Percentiles rank a stretch among this genome's conserved stretches.
Evolutionary conservation across 2,113 vertebrate species (phyloP).

Genomic region (Triplophysa siluroides): DNA sequence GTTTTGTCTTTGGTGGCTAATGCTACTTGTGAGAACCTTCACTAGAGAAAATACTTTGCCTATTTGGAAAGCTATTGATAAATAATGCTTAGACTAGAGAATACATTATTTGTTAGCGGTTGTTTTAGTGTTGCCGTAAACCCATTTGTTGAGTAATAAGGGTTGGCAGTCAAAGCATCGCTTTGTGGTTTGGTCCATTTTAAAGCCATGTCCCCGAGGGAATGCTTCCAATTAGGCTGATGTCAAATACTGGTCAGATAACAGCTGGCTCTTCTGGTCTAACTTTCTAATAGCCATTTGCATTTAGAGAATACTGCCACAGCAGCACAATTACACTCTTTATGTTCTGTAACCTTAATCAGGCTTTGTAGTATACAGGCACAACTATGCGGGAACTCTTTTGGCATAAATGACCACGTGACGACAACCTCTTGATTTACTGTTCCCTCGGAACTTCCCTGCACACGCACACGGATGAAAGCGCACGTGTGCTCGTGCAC

Average conservation of each 20-base stretch:
- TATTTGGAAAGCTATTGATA: background rate
- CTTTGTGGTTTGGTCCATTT: conserved; percentile 11
- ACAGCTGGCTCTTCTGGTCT: conserved; percentile 8
- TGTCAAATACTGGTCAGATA: conserved; percentile 31
- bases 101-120: background rate
- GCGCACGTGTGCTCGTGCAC: conserved; percentile 21
- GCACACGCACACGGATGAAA: background rate
- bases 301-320: background rate
- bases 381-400: background rate
- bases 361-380: background rate
- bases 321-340: background rate
- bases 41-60: background rate
- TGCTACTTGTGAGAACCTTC: background rate
- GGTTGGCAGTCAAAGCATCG: background rate
- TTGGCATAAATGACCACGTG: background rate
- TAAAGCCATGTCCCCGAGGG: conserved; percentile 10
- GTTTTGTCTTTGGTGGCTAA: background rate
- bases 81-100: background rate
- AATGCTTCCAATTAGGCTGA: conserved; percentile 28
- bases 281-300: background rate
- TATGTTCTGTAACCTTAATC: background rate
- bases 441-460: conserved; percentile 6
- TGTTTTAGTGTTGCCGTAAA: conserved; percentile 4
- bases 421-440: conserved; percentile 39
- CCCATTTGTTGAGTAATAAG: conserved; percentile 1